Evolutionary conservation across 2,888 invertebrate genomes (phyloP).

Genomic region (Drosophila glabriapex): DNA sequence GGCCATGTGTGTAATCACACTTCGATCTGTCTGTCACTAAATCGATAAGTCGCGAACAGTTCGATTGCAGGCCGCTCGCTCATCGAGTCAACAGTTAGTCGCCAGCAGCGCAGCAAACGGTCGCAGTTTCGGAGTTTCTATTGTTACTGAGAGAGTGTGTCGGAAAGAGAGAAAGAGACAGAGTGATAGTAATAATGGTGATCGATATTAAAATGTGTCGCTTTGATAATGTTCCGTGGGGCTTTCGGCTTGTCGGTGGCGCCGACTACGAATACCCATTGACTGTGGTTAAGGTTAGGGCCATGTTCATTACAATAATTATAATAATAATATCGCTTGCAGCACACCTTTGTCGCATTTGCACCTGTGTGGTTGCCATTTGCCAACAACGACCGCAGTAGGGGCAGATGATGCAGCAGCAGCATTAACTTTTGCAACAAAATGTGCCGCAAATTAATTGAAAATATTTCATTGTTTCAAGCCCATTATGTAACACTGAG

Average conservation of each 20-base stretch:
- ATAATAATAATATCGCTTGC: slow-evolving; percentile 4
- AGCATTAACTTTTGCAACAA: slow-evolving; percentile 30
- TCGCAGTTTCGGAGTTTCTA: slow-evolving; percentile 20
- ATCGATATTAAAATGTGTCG: slow-evolving; percentile 88
- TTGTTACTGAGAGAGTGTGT: neutral
- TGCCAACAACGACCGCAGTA: slow-evolving; percentile 37
- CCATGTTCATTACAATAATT: slow-evolving; percentile 36
- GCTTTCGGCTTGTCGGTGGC: slow-evolving; percentile 91
- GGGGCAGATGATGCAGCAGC: slow-evolving; percentile 22
- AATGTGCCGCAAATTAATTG: slow-evolving; percentile 56
- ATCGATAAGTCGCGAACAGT: slow-evolving; percentile 43
- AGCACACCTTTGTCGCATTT: slow-evolving; percentile 26
- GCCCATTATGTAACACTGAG: slow-evolving; percentile 51
- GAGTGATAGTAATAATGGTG: slow-evolving; percentile 86
- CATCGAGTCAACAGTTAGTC: slow-evolving; percentile 73
- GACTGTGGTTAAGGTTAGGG: slow-evolving; percentile 90
- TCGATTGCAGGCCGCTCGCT: slow-evolving; percentile 27
- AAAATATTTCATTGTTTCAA: slow-evolving; percentile 54
- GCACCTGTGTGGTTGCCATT: slow-evolving; percentile 14
- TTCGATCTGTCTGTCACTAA: slow-evolving; percentile 10
- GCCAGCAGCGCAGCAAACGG: slow-evolving; percentile 53
- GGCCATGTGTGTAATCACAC: slow-evolving; percentile 32
- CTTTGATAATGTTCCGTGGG: slow-evolving; percentile 90
- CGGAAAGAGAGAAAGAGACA: neutral
- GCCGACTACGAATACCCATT: slow-evolving; percentile 90